phyloP scores from a whole-genome alignment of 2,888 invertebrate genomes.

The Rhingia campestris region DNA sequence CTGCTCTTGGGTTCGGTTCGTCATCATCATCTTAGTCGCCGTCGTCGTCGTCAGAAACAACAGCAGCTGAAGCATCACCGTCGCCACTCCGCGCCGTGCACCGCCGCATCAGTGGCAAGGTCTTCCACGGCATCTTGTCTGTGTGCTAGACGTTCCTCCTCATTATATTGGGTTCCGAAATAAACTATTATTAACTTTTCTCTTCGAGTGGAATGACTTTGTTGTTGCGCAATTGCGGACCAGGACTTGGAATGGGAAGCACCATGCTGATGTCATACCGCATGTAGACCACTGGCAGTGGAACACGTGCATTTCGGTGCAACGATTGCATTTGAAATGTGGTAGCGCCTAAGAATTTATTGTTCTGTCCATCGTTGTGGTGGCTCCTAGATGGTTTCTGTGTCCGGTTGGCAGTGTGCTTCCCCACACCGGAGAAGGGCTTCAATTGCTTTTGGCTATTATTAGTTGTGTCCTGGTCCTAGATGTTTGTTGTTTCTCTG shows the following conservation, averaged over 20 bases:
- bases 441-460: conserved; percentile 73
- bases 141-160: conserved; percentile 35
- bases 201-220: conserved; percentile 19
- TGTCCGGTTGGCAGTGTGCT: not conserved
- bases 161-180: conserved; percentile 54
- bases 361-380: conserved; percentile 72
- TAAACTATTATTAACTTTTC: conserved; percentile 72
- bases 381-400: conserved; percentile 36
- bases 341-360: conserved; percentile 76
- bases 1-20: conserved; percentile 50
- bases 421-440: conserved; percentile 17
- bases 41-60: conserved; percentile 25
- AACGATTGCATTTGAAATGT: conserved; percentile 74
- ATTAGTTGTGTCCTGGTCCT: conserved; percentile 75
- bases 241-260: conserved; percentile 19
- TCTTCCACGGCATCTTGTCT: conserved; percentile 2
- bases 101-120: conserved; percentile 21
- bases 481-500: conserved; percentile 64
- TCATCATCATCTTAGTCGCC: conserved; percentile 54
- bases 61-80: conserved; percentile 18
- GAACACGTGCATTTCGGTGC: conserved; percentile 68
- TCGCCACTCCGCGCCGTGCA: too few species aligned
- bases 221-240: conserved; percentile 17
- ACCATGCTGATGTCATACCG: conserved; percentile 59
- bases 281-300: conserved; percentile 70